Evolutionary conservation across 2,797 vertebrate genomes (phyloP).

Genomic region (Picus viridis): DNA sequence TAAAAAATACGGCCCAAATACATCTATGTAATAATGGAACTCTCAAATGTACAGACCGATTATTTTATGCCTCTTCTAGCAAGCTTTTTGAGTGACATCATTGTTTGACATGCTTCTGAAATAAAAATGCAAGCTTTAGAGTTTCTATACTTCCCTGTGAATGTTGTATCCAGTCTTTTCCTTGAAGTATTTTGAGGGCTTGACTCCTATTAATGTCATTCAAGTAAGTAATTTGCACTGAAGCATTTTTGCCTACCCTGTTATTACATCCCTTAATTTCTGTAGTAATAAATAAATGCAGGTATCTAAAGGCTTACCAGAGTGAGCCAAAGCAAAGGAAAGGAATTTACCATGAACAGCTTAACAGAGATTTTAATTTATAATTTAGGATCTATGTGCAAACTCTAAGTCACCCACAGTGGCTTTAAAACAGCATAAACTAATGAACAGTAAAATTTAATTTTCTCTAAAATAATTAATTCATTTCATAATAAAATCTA

Average conservation of each 20-base stretch:
- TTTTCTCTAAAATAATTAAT: background rate
- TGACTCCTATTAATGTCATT: background rate
- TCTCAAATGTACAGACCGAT: background rate
- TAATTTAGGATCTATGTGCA: background rate
- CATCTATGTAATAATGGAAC: background rate
- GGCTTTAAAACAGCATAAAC: background rate
- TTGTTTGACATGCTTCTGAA: slow-evolving; percentile 18
- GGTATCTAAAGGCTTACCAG: background rate
- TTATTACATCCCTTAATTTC: background rate
- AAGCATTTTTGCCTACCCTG: background rate
- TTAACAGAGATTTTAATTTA: background rate
- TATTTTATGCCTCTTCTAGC: background rate
- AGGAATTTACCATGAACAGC: background rate
- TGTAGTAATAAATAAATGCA: background rate
- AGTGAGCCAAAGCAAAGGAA: background rate
- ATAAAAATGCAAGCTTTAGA: slow-evolving; percentile 36
- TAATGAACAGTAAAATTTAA: background rate
- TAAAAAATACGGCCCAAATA: accelerated
- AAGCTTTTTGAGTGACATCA: background rate
- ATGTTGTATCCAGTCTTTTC: slow-evolving; percentile 8
- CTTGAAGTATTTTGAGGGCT: slow-evolving; percentile 33
- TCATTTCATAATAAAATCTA: background rate
- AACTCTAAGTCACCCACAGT: background rate
- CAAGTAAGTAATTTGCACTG: background rate
- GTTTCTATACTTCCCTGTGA: background rate